Base-by-base conservation (phyloP, 2,888 invertebrate genomes). In the Apotomis betuletana region DNA sequence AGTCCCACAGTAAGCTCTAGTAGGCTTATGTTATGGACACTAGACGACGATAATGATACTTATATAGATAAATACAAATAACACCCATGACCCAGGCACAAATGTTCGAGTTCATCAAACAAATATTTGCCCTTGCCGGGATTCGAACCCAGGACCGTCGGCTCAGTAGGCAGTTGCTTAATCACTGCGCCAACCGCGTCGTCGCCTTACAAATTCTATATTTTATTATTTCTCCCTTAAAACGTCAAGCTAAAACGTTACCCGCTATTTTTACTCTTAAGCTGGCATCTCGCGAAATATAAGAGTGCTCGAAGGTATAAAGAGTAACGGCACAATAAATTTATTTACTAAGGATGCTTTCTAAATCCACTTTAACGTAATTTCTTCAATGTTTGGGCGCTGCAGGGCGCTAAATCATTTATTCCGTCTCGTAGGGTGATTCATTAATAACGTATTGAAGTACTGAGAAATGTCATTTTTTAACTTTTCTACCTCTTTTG, bases 301-400 rank as follows among this genome's bases (percentile, higher is more conserved):
- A 65, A 63, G 58, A 62, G 63, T 58, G 58, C 62, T 69, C 49
- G 41, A 72, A 72, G 55, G 49, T 12, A 68, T 63, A 63, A 67
- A 62, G 46, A 63, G 62, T 67, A 68, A 72, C 63, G 72, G 58
- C 68, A 68, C 72, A 72, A 68, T 72, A 68, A 62, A 72, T 72
- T 68, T 72, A 68, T 72, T 68, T 68, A 54, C 68, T 59, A 59
- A 72, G 36, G 63, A 68, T 72, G 72, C 72, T 72, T 72, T 72
- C 72, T 72, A 72, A 72, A 72, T 72, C 63, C 72, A 72, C 72
- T 72, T 68, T 15, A 13, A 51, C 52, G 67, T 63, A 68, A 72
- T 72, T 72, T 54, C 68, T 58, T 54, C 58, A 52, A 72, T 62
- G 67, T 72, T 72, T 72, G n/a, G 44, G 61, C 5, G 52, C 64